phyloP scores from a whole-genome alignment of 1,140 invertebrate species.

The Brachionus rotundiformis region DNA sequence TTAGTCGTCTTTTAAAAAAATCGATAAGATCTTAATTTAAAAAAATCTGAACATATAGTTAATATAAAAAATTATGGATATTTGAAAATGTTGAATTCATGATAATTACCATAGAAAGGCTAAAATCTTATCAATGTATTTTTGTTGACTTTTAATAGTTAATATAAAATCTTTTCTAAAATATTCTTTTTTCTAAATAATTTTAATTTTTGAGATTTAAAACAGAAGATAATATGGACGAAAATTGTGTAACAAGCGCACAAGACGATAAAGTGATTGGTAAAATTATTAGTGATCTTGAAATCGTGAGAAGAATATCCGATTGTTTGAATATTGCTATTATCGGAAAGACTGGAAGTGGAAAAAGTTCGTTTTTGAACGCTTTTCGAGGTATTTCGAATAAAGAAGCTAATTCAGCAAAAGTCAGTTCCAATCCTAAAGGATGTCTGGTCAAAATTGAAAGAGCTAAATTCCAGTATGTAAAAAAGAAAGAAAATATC shows the following conservation, averaged over 20 bases:
- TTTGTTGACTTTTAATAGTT: too few species aligned
- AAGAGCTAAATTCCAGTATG: neutral
- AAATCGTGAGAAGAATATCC: neutral
- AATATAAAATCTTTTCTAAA: too few species aligned
- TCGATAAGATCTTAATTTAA: too few species aligned
- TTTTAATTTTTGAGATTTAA: neutral
- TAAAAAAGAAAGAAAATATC: neutral
- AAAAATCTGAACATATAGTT: too few species aligned
- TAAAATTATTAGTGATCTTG: neutral
- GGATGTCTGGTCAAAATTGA: neutral
- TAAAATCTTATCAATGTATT: too few species aligned
- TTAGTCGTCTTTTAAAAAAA: too few species aligned
- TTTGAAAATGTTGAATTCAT: too few species aligned
- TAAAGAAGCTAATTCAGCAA: neutral
- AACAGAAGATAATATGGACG: neutral
- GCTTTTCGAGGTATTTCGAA: neutral
- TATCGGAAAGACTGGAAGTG: constrained; percentile 6
- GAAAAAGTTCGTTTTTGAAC: constrained; percentile 18
- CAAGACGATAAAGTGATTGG: neutral
- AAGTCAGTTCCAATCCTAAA: neutral
- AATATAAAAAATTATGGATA: too few species aligned
- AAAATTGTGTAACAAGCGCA: neutral
- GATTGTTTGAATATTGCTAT: constrained; percentile 20
- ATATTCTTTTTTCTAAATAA: too few species aligned
- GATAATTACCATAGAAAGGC: too few species aligned